A percentile compares a stretch with the other conserved stretches of the same genome.
These are phyloP conservation scores for Fragum fragum DNA, from an alignment of 2,888 invertebrate species.

Conservation along the genomic window DNA sequence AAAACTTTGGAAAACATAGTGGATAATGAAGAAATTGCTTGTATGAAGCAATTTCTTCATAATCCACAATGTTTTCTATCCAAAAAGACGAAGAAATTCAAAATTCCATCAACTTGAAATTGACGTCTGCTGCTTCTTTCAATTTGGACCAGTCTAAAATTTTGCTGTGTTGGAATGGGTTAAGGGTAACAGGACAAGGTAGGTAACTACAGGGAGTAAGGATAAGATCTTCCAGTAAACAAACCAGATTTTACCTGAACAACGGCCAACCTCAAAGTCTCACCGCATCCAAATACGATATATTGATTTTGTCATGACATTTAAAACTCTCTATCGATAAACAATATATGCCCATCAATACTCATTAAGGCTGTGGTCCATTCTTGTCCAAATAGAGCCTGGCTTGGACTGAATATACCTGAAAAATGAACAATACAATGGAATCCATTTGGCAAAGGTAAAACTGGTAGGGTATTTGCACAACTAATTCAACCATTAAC, in stretches of 20 bases:
- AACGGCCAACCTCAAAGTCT: background rate
- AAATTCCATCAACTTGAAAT: too few relatives aligned
- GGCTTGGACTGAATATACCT: background rate
- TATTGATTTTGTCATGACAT: slow-evolving; percentile 32
- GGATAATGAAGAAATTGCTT: too few relatives aligned
- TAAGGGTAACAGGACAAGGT: background rate
- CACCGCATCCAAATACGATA: slow-evolving; percentile 26
- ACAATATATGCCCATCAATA: slow-evolving; percentile 17
- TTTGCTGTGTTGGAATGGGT: too few relatives aligned
- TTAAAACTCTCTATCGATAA: slow-evolving; percentile 19
- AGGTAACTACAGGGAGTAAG: background rate
- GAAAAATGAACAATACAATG: slow-evolving; percentile 4
- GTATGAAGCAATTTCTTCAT: too few relatives aligned
- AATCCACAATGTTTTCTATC: too few relatives aligned
- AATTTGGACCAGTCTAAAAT: too few relatives aligned
- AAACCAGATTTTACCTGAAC: slow-evolving; percentile 26
- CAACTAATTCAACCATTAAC: slow-evolving; percentile 6
- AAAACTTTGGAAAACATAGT: too few relatives aligned
- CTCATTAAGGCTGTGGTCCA: background rate
- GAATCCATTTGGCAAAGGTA: background rate
- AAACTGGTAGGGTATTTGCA: slow-evolving; percentile 5
- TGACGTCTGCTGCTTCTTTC: too few relatives aligned
- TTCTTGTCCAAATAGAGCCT: slow-evolving; percentile 10
- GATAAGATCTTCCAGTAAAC: slow-evolving; percentile 20
- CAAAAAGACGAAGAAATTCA: too few relatives aligned